phyloP scores from a whole-genome alignment of 2,888 invertebrate species.

The Gasteruption jaculator region DNA sequence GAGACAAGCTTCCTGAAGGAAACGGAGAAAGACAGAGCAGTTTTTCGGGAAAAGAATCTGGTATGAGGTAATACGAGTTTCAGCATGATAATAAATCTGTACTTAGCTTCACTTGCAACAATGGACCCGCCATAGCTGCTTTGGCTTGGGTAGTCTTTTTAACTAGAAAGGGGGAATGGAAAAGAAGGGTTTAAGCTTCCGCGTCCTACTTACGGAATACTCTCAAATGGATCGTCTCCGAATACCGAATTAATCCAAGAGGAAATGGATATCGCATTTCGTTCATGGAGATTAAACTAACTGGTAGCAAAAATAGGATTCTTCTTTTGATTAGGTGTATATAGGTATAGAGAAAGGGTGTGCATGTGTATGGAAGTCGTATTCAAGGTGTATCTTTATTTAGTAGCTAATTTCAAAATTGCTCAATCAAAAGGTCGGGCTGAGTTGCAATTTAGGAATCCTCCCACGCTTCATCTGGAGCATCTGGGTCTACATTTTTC shows the following conservation, averaged over 20 bases:
- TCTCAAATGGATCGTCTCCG: constrained; percentile 38
- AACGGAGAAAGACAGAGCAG: constrained; percentile 13
- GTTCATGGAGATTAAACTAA: too few relatives aligned
- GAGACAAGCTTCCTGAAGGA: constrained; percentile 23
- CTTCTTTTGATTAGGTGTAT: too few relatives aligned
- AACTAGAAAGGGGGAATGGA: constrained; percentile 27
- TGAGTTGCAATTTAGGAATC: too few relatives aligned
- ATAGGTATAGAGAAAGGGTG: too few relatives aligned
- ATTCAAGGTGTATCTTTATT: too few relatives aligned
- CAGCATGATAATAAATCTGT: constrained; percentile 44
- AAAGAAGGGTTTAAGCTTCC: constrained; percentile 46
- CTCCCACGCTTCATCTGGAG: too few relatives aligned
- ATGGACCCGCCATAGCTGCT: constrained; percentile 29
- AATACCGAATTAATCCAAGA: constrained; percentile 36
- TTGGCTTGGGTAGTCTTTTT: constrained; percentile 14
- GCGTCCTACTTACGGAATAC: constrained; percentile 36
- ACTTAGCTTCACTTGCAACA: constrained; percentile 43
- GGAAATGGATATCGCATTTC: constrained; percentile 30
- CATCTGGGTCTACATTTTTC: too few relatives aligned
- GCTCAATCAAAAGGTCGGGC: too few relatives aligned
- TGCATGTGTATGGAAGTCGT: too few relatives aligned
- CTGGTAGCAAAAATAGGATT: too few relatives aligned
- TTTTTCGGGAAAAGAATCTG: constrained; percentile 13
- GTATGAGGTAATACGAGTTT: constrained; percentile 24
- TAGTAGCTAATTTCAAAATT: too few relatives aligned